Conservation (phyloP, 2,888 invertebrate species). For the Prosopocoilus inquinatus region DNA sequence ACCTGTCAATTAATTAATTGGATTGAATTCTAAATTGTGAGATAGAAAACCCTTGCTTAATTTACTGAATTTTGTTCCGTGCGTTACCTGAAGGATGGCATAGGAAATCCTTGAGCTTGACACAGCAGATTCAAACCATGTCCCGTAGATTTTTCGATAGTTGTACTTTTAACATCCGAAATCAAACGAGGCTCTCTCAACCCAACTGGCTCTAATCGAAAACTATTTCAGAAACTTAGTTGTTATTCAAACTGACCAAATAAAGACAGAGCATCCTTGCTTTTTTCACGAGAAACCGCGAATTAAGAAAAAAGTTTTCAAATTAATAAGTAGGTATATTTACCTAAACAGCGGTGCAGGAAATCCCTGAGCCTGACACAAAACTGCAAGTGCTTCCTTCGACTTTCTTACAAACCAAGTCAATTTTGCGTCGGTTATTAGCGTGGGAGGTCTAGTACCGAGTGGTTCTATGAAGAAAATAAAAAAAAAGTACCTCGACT, state of each 20-base stretch:
- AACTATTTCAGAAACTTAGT: no score
- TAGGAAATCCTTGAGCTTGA: constrained; percentile 69
- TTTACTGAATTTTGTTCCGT: not conserved
- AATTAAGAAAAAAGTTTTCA: constrained; percentile 3
- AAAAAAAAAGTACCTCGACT: not conserved
- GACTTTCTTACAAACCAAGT: constrained; percentile 58
- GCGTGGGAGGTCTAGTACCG: constrained; percentile 61
- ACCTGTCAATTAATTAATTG: constrained; percentile 22
- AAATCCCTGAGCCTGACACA: constrained; percentile 75
- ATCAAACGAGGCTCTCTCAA: constrained; percentile 15
- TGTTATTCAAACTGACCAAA: not conserved
- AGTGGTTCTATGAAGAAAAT: constrained; percentile 54
- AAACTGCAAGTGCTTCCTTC: constrained; percentile 59
- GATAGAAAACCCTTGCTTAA: not conserved
- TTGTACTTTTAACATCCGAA: constrained; percentile 48
- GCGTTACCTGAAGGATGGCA: constrained; percentile 58
- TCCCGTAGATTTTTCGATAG: constrained; percentile 33
- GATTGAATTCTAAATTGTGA: not conserved
- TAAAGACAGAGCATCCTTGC: not conserved
- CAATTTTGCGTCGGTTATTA: constrained; percentile 63
- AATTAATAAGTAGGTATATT: no score
- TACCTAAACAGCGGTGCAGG: constrained; percentile 75
- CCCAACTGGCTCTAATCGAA: constrained; percentile 15
- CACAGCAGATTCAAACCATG: constrained; percentile 54
- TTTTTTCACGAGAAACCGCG: not conserved